Base-by-base conservation (phyloP, 2,797 vertebrate species). In the Crenuchus spilurus region DNA sequence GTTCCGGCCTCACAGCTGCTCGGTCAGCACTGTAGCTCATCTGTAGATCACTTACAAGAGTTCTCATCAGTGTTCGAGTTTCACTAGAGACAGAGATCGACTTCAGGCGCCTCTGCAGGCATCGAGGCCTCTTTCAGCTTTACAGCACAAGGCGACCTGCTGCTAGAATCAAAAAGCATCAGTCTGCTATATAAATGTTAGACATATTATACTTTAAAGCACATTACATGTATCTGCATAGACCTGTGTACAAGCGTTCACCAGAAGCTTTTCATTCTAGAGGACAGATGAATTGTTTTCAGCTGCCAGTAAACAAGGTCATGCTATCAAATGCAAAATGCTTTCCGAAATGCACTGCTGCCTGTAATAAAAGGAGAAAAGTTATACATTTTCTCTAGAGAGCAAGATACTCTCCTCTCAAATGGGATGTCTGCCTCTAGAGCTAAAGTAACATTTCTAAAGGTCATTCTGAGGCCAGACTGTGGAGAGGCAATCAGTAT, bases 381-480 rank as follows among this genome's bases (percentile, higher is more conserved):
- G n/a, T 44, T 57, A 22, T 31, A 62, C n/a, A 42, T 74, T 70
- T 62, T 49, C 18, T 46, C 70, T 57, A 31, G 11, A 58, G 60
- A 48, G 33, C 30, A 67, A 60, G 31, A 72, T 46, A 37, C 22
- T 58, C 49, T 52, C 10, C 30, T 70, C 16, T 52, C 16, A 51
- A 57, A 49, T 33, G 24, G n/a, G 14, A 64, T 74, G 33, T 71
- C 68, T 18, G 28, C 42, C 24, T 75, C 48, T 26, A 13, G 60
- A 49, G 0, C 11, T 44, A 62, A 60, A 77, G 33, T 51, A 70
- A 69, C 30, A 75, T 69, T 66, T 70, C 33, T 58, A 64, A 67
- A 68, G 67, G 74, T 79, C 39, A 35, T 74, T 74, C 49, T 35
- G 18, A 49, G 70, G 71, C 68, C 31, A 54, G 55, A 51, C 20